phyloP scores from a whole-genome alignment of 2,797 vertebrate genomes.

The Intellagama lesueurii region DNA sequence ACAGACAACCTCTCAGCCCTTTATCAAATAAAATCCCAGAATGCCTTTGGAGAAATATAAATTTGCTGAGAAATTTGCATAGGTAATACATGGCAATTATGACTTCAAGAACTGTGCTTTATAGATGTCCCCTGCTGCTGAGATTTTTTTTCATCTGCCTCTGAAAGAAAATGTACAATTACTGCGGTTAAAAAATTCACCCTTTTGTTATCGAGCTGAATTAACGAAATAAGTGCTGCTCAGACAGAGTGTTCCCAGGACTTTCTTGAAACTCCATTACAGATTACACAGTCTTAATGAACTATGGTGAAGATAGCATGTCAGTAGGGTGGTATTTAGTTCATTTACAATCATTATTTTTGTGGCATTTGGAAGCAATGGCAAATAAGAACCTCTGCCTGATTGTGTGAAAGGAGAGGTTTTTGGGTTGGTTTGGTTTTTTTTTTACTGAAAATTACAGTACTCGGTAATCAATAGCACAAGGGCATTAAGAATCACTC shows the following conservation, averaged over 20 bases:
- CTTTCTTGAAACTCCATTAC: slow-evolving; percentile 35
- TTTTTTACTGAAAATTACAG: slow-evolving; percentile 80
- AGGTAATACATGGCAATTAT: slow-evolving; percentile 27
- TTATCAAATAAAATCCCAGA: background rate
- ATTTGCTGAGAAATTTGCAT: slow-evolving; percentile 16
- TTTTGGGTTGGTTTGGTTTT: slow-evolving; percentile 77
- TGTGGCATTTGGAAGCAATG: slow-evolving; percentile 30
- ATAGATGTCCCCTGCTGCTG: slow-evolving; percentile 8
- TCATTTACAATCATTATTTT: slow-evolving; percentile 62
- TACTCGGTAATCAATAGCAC: slow-evolving; percentile 83
- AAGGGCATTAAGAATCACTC: slow-evolving; percentile 69
- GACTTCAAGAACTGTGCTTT: slow-evolving; percentile 47
- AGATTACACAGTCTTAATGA: slow-evolving; percentile 44
- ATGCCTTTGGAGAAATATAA: background rate
- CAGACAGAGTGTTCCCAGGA: slow-evolving; percentile 16
- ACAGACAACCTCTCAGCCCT: background rate
- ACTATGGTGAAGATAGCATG: slow-evolving; percentile 54
- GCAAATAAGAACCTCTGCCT: slow-evolving; percentile 59
- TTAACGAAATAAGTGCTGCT: slow-evolving; percentile 6
- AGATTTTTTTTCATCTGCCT: slow-evolving; percentile 2
- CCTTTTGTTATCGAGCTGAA: slow-evolving; percentile 27
- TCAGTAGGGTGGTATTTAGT: slow-evolving; percentile 53
- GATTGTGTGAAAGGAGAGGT: slow-evolving; percentile 56
- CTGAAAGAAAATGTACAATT: slow-evolving; percentile 16
- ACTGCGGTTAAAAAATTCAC: background rate